Base-by-base conservation (phyloP, 2,113 vertebrate genomes). In the Tetrao urogallus region DNA sequence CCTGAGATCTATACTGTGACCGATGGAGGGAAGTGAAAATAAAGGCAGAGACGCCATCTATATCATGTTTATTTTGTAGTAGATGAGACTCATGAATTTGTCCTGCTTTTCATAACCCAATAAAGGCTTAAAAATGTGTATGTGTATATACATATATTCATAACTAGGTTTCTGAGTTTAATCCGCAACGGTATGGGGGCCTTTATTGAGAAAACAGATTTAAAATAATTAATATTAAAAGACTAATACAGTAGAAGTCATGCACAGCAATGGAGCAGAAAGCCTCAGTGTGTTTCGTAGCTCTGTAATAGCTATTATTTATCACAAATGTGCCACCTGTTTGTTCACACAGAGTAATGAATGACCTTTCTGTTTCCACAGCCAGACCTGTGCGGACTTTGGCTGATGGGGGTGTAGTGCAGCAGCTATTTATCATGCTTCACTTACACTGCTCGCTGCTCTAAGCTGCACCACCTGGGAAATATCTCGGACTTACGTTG, bases 301-400 rank as follows among this genome's bases (percentile, higher is more conserved):
- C 97, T 96, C 96, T 95, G 70, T 97, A 97, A 97, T 96, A 97
- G 95, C 95, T 82, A 88, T 98, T 98, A 98, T 98, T 98, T 98
- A 98, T 98, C 97, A 97, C 97, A 96, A 94, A 97, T 89, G 79
- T 91, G 92, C 93, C 32, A 79, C 97, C 96, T 98, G 97, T 98
- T 98, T 97, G 95, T 97, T 97, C 97, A 97, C 66, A 52, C 88
- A 88, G 93, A 86, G 95, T 98, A 98, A 98, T 98, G 97, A 98
- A 98, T 98, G 98, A 98, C 98, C 96, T 97, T 97, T 98, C 98
- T 98, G 96, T 98, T 97, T 97, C 95, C 72, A 52, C 88, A 96
- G 97, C 97, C 94, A 86, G 96, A 97, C 93, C 96, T 96, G 93
- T 90, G 83, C 21, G 66, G 95, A 52, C 96, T 94, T 93, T 58